phyloP scores from a whole-genome alignment of 2,888 invertebrate species.

The Volucella inanis region DNA sequence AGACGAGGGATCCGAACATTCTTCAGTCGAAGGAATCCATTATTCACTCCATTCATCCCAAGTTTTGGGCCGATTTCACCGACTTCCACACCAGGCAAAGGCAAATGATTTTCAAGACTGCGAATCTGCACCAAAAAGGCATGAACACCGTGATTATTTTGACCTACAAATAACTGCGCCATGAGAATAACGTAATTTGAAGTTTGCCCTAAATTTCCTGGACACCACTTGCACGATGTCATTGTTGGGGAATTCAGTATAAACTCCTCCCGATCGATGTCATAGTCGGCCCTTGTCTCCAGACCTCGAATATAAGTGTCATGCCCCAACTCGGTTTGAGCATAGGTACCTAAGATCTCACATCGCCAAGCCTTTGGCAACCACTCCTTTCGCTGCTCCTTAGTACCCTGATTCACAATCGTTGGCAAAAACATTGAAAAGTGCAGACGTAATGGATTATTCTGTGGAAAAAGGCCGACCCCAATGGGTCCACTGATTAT shows the following conservation, averaged over 20 bases:
- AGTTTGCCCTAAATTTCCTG: conserved; percentile 96
- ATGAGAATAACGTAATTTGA: conserved; percentile 95
- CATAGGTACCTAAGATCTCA: conserved; percentile 95
- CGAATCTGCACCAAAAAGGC: conserved; percentile 96
- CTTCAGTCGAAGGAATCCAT: conserved; percentile 94
- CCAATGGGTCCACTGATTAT: conserved; percentile 79
- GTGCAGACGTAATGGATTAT: conserved; percentile 87
- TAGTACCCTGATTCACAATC: conserved; percentile 91
- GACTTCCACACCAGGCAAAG: conserved; percentile 92
- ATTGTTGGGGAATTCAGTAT: conserved; percentile 93
- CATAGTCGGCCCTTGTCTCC: conserved; percentile 96
- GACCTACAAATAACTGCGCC: conserved; percentile 93
- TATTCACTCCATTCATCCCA: conserved; percentile 95
- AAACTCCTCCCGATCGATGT: conserved; percentile 91
- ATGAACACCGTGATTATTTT: conserved; percentile 93
- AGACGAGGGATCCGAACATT: conserved; percentile 93
- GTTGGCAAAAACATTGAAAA: conserved; percentile 96
- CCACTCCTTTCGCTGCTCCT: conserved; percentile 94
- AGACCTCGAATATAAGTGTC: conserved; percentile 94
- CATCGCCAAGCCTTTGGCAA: conserved; percentile 90
- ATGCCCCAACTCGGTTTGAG: conserved; percentile 98
- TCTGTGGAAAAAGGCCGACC: conserved; percentile 79
- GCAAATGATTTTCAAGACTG: conserved; percentile 93
- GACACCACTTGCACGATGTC: conserved; percentile 98
- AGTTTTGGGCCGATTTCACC: conserved; percentile 97